Evolutionary conservation across 2,888 invertebrate genomes (phyloP).

Genomic region (Drosophila mimica): DNA sequence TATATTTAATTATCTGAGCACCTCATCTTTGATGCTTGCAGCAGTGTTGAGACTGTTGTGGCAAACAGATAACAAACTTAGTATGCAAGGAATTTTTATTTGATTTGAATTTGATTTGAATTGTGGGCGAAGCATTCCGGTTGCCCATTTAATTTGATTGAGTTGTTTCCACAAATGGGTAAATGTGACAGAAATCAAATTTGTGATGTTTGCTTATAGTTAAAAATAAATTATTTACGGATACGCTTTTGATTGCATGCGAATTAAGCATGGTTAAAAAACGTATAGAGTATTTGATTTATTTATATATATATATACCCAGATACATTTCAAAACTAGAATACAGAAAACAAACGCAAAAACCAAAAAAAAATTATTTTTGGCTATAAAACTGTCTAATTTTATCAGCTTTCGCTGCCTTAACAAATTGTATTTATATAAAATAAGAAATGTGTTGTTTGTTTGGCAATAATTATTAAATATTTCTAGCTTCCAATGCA

Average conservation of each 20-base stretch:
- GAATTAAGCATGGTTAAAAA: not conserved
- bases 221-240: not conserved
- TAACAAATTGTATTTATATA: not conserved
- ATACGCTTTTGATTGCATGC: not conserved
- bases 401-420: not conserved
- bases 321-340: not conserved
- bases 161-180: slow-evolving; percentile 31
- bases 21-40: slow-evolving; percentile 24
- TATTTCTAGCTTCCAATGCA: too few relatives aligned
- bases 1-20: slow-evolving; percentile 55
- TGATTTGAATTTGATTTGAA: slow-evolving; percentile 36
- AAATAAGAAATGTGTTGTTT: not conserved
- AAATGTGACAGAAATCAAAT: slow-evolving; percentile 25
- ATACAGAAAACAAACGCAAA: too few relatives aligned
- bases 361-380: not conserved
- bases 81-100: slow-evolving; percentile 45
- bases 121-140: slow-evolving; percentile 1
- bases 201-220: not conserved
- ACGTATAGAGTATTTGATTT: not conserved
- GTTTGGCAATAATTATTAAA: too few relatives aligned
- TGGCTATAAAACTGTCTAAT: not conserved
- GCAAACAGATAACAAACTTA: slow-evolving; percentile 56
- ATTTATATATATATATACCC: not conserved
- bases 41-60: not conserved
- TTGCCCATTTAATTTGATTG: slow-evolving; percentile 53